Conservation (phyloP, 35 echinoderm and acorn worm species). For the Acanthaster planci region DNA sequence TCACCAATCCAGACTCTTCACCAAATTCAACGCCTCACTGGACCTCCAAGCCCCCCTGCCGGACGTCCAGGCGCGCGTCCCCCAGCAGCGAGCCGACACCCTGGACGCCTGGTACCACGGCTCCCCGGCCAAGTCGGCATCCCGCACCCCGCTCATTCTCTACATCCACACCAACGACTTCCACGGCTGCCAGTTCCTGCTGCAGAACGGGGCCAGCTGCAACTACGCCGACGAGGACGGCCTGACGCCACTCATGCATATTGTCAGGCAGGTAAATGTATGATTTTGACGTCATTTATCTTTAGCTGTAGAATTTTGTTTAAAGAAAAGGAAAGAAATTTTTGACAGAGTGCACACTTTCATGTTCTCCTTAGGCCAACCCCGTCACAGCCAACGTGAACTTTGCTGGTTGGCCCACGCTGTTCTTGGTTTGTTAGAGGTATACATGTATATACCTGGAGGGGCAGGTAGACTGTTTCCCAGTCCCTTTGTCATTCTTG, state of each 20-base stretch:
- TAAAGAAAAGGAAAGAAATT: too few species aligned
- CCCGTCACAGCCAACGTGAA: too few species aligned
- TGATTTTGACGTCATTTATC: too few species aligned
- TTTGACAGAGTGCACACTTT: too few species aligned
- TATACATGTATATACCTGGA: too few species aligned
- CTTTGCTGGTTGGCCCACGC: too few species aligned
- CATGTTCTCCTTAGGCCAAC: too few species aligned
- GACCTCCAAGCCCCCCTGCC: neutral
- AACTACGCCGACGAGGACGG: constrained; percentile 54
- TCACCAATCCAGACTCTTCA: constrained; percentile 7
- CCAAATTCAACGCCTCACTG: neutral
- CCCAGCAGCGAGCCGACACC: neutral
- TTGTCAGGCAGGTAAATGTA: constrained; percentile 64
- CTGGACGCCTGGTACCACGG: constrained; percentile 49
- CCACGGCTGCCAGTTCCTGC: constrained; percentile 50
- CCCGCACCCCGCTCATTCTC: constrained; percentile 56
- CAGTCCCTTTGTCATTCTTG: too few species aligned
- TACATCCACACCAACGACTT: constrained; percentile 60
- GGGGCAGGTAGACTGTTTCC: too few species aligned
- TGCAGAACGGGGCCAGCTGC: constrained; percentile 74
- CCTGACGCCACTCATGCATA: constrained; percentile 80
- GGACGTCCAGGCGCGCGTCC: neutral
- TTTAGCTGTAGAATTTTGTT: too few species aligned
- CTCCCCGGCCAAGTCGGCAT: constrained; percentile 20
- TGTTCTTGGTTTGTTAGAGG: too few species aligned